Evolutionary conservation across 1,140 invertebrate genomes (phyloP).

Genomic region (Coptotermes formosanus): DNA sequence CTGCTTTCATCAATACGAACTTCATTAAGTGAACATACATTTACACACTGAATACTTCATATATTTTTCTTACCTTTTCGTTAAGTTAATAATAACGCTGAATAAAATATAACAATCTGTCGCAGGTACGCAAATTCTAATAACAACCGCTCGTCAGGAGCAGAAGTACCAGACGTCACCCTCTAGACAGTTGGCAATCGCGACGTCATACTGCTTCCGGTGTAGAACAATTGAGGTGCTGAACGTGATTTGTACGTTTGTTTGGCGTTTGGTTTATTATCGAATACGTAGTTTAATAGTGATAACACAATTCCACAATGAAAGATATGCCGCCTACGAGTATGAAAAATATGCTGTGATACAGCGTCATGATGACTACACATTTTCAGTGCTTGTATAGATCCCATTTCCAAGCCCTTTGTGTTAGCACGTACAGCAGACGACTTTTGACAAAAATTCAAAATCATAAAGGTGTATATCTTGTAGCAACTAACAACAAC

Average conservation of each 20-base stretch:
- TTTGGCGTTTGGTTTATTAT: background rate
- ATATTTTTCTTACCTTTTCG: background rate
- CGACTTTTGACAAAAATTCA: background rate
- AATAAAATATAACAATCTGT: background rate
- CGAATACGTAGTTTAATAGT: background rate
- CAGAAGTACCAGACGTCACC: constrained; percentile 25
- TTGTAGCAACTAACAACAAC: too few relatives aligned
- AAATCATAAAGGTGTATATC: background rate
- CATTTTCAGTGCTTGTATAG: background rate
- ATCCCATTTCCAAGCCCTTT: background rate
- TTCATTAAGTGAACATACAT: background rate
- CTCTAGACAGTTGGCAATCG: constrained; percentile 26
- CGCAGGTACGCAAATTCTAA: background rate
- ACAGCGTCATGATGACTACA: background rate
- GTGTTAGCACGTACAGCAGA: background rate
- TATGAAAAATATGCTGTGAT: background rate
- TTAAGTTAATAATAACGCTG: background rate
- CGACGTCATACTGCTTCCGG: constrained; percentile 18
- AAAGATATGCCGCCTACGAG: background rate
- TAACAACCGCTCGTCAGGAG: constrained; percentile 13
- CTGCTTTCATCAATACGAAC: background rate
- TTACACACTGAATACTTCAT: background rate
- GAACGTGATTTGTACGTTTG: background rate
- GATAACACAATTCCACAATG: background rate
- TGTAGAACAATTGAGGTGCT: background rate